Percentiles rank a stretch among this genome's conserved stretches.
Evolutionary conservation across 2,113 vertebrate genomes (phyloP).

Genomic region (Ictalurus furcatus): DNA sequence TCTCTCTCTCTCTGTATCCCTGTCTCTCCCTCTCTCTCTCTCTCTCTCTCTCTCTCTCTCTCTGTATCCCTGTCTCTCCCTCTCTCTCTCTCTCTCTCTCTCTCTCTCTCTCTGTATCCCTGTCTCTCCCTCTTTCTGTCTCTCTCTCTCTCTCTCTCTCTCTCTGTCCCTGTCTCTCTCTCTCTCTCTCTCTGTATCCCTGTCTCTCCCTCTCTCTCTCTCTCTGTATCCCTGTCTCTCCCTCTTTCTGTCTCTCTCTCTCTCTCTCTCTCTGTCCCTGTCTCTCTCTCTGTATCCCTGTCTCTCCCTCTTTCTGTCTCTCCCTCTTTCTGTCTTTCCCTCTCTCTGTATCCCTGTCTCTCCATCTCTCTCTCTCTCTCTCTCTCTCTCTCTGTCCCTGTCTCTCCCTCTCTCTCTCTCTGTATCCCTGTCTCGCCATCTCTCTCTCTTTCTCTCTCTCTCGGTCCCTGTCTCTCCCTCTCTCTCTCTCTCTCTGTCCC

Average conservation of each 20-base stretch:
- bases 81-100: no score
- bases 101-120: no score
- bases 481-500: neutral
- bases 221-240: no score
- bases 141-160: no score
- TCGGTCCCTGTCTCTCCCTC: neutral
- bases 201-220: no score
- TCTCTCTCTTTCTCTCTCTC: neutral
- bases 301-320: neutral
- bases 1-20: no score
- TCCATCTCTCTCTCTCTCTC: neutral
- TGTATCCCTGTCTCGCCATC: rapidly evolving
- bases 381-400: neutral
- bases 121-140: no score
- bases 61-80: no score
- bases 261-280: neutral
- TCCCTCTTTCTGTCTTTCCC: neutral
- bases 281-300: neutral
- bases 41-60: no score
- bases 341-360: neutral
- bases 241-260: neutral
- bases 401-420: neutral
- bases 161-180: no score
- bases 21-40: no score
- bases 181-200: no score